Conservation (phyloP, 1,140 invertebrate species). For the Apolygus lucorum region DNA sequence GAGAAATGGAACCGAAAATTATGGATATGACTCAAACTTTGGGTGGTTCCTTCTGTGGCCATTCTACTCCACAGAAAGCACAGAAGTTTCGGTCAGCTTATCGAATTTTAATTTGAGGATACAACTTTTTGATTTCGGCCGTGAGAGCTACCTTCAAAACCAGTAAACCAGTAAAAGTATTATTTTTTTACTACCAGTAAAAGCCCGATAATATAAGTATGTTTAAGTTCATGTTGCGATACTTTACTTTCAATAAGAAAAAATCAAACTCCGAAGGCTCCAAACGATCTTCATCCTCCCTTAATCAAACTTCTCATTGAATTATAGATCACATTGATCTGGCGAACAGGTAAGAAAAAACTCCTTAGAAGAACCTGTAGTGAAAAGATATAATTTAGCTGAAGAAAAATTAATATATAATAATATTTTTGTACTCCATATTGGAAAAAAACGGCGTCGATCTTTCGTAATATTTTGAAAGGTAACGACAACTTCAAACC, state of each 20-base stretch:
- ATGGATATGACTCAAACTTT: too few species aligned
- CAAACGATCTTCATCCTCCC: not conserved
- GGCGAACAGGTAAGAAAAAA: constrained; percentile 9
- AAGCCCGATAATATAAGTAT: not conserved
- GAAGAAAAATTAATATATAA: constrained; percentile 16
- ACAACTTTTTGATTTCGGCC: too few species aligned
- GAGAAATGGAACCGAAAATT: too few species aligned
- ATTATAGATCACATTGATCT: constrained; percentile 28
- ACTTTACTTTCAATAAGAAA: not conserved
- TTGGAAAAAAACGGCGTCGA: constrained; percentile 26
- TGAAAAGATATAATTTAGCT: constrained; percentile 7
- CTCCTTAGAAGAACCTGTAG: constrained; percentile 24
- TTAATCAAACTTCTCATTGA: not conserved
- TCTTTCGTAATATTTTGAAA: not conserved
- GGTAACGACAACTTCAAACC: not conserved
- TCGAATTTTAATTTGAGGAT: too few species aligned
- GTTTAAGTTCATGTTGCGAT: not conserved
- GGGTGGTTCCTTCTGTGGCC: too few species aligned
- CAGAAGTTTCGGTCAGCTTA: too few species aligned
- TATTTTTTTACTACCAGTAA: constrained; percentile 11
- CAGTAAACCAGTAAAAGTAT: not conserved
- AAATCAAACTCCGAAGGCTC: not conserved
- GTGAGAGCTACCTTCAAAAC: not conserved
- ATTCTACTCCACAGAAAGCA: too few species aligned
- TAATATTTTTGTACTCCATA: constrained; percentile 32